phyloP scores from a whole-genome alignment of 2,888 invertebrate species.

The Parnassius smintheus region DNA sequence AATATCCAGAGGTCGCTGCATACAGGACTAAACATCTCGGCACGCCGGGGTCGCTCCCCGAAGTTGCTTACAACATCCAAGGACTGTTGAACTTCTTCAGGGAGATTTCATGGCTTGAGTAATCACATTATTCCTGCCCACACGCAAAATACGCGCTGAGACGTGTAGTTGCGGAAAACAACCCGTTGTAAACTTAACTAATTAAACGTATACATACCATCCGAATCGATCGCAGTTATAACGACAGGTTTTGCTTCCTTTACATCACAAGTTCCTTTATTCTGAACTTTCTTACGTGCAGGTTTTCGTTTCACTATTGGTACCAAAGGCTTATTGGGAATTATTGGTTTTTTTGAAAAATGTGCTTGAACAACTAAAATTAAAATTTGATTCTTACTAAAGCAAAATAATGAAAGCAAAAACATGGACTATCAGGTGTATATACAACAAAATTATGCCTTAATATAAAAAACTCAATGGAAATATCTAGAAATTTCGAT shows the following conservation, averaged over 20 bases:
- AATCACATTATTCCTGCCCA: no score
- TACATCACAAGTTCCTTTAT: not conserved
- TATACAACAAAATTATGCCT: not conserved
- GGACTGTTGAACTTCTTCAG: no score
- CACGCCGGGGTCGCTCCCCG: no score
- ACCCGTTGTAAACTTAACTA: no score
- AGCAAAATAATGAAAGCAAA: not conserved
- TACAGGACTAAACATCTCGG: no score
- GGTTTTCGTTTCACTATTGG: not conserved
- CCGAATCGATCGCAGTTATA: not conserved
- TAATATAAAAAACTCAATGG: not conserved
- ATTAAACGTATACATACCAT: not conserved
- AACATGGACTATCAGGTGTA: no score
- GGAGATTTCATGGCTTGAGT: no score
- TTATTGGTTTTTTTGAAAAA: constrained; percentile 28
- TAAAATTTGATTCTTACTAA: not conserved
- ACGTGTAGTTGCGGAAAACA: no score
- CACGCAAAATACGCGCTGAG: no score
- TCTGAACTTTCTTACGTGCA: not conserved
- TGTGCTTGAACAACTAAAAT: constrained; percentile 44
- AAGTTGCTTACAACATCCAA: no score
- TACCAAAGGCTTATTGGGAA: not conserved
- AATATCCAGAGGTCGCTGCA: no score
- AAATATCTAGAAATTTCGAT: not conserved
- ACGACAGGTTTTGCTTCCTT: not conserved